Evolutionary conservation across 2,888 invertebrate genomes (phyloP).

Genomic region (Lathronympha strigana): DNA sequence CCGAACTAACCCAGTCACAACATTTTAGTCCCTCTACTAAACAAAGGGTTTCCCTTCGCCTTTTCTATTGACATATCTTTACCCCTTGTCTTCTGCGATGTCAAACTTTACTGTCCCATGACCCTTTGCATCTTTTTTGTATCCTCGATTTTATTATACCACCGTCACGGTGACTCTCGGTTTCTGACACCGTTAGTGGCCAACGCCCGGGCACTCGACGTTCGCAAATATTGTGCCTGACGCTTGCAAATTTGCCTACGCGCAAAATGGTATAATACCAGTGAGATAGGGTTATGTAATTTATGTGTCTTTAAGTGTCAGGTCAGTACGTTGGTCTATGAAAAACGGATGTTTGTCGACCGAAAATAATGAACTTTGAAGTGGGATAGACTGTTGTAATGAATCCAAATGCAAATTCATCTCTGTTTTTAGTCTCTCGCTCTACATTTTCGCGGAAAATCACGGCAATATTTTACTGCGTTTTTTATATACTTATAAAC

Average conservation of each 20-base stretch:
- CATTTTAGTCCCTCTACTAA: neutral
- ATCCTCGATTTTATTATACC: conserved; percentile 45
- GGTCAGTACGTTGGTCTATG: too few relatives aligned
- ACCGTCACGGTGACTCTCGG: conserved; percentile 62
- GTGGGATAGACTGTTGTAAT: too few relatives aligned
- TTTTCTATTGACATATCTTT: neutral
- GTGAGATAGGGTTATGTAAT: neutral
- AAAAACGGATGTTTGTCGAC: too few relatives aligned
- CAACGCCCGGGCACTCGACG: conserved; percentile 57
- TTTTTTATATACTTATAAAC: too few relatives aligned
- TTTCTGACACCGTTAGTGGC: conserved; percentile 64
- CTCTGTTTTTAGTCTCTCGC: too few relatives aligned
- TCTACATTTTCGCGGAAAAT: too few relatives aligned
- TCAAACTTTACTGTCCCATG: neutral
- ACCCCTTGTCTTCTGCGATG: neutral
- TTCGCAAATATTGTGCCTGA: conserved; percentile 54
- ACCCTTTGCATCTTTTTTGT: neutral
- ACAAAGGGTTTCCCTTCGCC: neutral
- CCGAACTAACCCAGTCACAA: neutral
- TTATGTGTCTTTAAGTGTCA: too few relatives aligned
- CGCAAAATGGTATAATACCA: conserved; percentile 3
- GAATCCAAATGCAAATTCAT: too few relatives aligned
- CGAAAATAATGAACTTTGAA: too few relatives aligned
- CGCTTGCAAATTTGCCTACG: conserved; percentile 25
- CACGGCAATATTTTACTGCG: too few relatives aligned